Base-by-base conservation (phyloP, 2,797 vertebrate genomes). In the Tangara arthus region DNA sequence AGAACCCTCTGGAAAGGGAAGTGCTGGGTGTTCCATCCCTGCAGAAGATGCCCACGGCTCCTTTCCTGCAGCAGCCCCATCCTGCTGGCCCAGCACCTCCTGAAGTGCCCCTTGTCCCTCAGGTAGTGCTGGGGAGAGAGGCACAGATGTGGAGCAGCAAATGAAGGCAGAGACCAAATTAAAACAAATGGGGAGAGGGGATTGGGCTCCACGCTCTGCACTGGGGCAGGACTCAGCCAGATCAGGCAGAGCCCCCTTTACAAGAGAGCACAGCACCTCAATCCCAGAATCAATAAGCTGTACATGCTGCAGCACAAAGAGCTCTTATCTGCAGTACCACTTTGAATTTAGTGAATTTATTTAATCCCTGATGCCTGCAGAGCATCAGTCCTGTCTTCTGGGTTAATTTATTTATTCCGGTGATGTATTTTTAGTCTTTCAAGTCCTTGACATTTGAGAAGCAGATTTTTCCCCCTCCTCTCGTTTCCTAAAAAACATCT, bases 301-400 rank as follows among this genome's bases (percentile, higher is more conserved):
- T 81, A 94, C 93, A 93, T 96, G 93, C 93, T 93, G 92, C 76
- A 56, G 92, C 94, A 96, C 94, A 96, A 95, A 94, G 91, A 92
- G 87, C 89, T 70, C 94, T 95, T 96, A 93, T 95, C 95, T 94
- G 85, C 84, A 89, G 55, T 46, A 69, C 72, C 85, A 93, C 94
- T 94, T 91, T 90, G 94, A 96, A 86, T 81, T 87, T 75, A 68
- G 87, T 32, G 93, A 81, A 60, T 95, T 89, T 93, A 87, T 94
- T 95, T 92, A 96, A 95, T 95, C 85, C 92, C 71, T 90, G 82
- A 60, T 85, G 89, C 90, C 95, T 94, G 87, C 82, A 63, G 93
- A 97, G 85, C 85, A 79, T 83, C 84, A 70, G 72, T 76, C 70
- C 93, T 88, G 73, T 87, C 78, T 90, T 72, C 64, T 93, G 94